Base-by-base conservation (phyloP, 2,888 invertebrate species). In the Eupithecia tripunctaria region DNA sequence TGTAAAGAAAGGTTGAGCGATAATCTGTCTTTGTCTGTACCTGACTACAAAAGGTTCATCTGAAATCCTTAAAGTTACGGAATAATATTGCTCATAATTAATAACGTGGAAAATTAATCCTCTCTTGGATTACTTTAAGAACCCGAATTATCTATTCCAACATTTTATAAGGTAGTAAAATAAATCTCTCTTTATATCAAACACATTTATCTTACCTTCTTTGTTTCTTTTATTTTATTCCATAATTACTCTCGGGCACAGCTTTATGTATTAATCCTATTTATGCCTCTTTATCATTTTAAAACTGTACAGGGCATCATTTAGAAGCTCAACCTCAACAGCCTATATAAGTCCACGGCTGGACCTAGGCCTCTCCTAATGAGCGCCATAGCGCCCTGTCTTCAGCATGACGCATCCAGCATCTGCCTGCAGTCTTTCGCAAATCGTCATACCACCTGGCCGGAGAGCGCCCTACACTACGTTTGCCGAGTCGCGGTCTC, bases 171-270 rank as follows among this genome's bases (percentile, higher is more conserved):
- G 41, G 14, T 64, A 63, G 32, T 73, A 64, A 59, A 59, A 73
- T 70, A 70, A 70, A 73, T 73, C 56, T 73, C 81, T 70, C 78
- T 78, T 79, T 83, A 82, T 81, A 76, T 82, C 77, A 77, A 79
- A 73, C 74, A 73, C 85, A 32, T 85, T 82, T 79, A 79, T 86
- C 84, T 84, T 82, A 72, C 72, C 79, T 79, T 82, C 83, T 84
- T 82, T 79, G 82, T 84, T 84, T 81, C 80, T 77, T 82, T 81
- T 84, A 43, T 27, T 81, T 82, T 82, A 81, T 82, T 81, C 36
- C 77, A 80, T 76, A 78, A 56, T 75, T 80, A 80, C 73, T 78
- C 76, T 65, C 38, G 36, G 67, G 74, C 73, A 72, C 71, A 73
- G 72, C 79, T 82, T 56, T 64, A 73, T 60, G 64, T 25, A 36